A percentile compares a stretch with the other conserved stretches of the same genome.
phyloP scores from a whole-genome alignment of 2,888 invertebrate genomes.

The Agonopterix arenella region DNA sequence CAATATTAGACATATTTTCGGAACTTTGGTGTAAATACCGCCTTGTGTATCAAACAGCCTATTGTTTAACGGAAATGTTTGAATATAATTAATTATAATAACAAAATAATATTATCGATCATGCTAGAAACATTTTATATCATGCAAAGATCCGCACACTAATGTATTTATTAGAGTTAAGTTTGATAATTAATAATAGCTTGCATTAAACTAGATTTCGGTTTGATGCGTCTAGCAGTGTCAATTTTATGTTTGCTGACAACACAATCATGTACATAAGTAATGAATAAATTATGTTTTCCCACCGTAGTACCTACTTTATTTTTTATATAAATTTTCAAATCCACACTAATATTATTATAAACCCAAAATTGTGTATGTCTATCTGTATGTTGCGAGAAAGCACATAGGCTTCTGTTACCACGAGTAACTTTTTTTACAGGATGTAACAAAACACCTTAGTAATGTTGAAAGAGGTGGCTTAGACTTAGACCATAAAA shows the following conservation, averaged over 20 bases:
- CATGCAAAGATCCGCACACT: constrained; percentile 46
- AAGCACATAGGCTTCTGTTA: too few species aligned
- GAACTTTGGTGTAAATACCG: background rate
- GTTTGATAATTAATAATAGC: constrained; percentile 12
- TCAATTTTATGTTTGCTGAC: constrained; percentile 48
- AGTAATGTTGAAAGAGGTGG: too few species aligned
- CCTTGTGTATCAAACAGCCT: background rate
- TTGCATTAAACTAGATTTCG: constrained; percentile 37
- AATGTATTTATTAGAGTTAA: constrained; percentile 36
- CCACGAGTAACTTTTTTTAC: too few species aligned
- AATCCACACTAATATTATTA: too few species aligned
- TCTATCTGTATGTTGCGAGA: too few species aligned
- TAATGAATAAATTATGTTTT: constrained; percentile 66
- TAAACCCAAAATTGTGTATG: too few species aligned
- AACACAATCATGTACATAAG: constrained; percentile 63
- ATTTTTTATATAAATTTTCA: background rate
- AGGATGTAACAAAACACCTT: too few species aligned
- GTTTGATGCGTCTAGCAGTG: constrained; percentile 39
- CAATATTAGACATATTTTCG: too few species aligned
- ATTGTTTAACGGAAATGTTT: background rate
- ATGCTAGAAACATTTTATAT: constrained; percentile 45
- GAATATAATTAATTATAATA: constrained; percentile 1
- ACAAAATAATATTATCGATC: constrained; percentile 12
- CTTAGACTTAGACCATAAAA: too few species aligned
- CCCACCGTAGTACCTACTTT: constrained; percentile 35